Conservation (phyloP, 2,797 vertebrate species). For the Silurus aristotelis region DNA sequence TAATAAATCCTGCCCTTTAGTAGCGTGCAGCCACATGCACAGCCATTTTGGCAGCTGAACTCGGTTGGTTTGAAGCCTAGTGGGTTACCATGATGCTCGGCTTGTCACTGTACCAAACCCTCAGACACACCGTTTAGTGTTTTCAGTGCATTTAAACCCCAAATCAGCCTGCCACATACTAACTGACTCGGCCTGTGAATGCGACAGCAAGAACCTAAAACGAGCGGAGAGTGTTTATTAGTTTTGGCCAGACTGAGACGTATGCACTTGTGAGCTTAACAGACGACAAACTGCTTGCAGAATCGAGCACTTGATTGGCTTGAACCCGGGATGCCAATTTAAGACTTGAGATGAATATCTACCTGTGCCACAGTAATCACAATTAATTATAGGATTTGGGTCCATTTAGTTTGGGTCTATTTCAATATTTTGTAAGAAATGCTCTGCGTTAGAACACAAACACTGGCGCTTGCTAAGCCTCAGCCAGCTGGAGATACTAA, state of each 20-base stretch:
- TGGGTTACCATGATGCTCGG: conserved; percentile 21
- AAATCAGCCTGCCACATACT: conserved; percentile 61
- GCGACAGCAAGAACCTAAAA: conserved; percentile 43
- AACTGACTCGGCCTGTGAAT: conserved; percentile 32
- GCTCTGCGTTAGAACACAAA: conserved; percentile 56
- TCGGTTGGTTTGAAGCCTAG: not conserved
- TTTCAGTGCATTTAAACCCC: conserved; percentile 66
- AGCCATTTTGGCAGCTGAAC: not conserved
- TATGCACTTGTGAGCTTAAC: conserved; percentile 28
- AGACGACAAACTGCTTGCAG: not conserved
- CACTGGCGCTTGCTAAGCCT: conserved; percentile 24
- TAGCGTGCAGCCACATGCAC: not conserved
- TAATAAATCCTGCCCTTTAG: not conserved
- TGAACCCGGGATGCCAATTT: not conserved
- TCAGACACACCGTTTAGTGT: conserved; percentile 60
- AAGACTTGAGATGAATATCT: not conserved
- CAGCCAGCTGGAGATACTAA: conserved; percentile 57
- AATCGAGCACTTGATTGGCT: not conserved
- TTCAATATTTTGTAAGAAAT: not conserved
- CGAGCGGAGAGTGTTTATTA: conserved; percentile 52
- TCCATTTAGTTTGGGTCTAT: not conserved
- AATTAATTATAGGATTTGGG: not conserved
- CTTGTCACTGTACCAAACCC: conserved; percentile 25
- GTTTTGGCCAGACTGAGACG: conserved; percentile 42
- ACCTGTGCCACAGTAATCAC: not conserved